Evolutionary conservation across 2,113 vertebrate species (phyloP), one percentile per base, ranked within the genome.

Genomic region (Propithecus coquereli): DNA sequence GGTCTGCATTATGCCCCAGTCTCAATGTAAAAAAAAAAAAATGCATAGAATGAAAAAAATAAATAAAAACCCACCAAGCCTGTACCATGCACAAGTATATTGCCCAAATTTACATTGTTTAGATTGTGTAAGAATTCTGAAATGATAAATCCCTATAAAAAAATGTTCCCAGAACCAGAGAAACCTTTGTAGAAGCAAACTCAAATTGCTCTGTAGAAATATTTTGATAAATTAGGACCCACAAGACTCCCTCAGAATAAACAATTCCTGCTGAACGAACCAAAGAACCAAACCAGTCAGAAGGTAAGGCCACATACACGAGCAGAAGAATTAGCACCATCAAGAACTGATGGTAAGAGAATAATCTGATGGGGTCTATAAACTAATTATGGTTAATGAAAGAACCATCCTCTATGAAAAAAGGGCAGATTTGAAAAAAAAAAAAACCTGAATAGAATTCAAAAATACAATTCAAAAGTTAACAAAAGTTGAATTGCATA

Each of bases 51-150:
- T 89, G 22, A 45, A 63, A 37, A 70, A 47, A 70, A 54, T 27
- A 37, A 37, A 74, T 0, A 17, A 54, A 83, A 81, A 63, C 27
- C 25, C 14, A 80, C 30, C 61, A 83, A 92, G 68, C 23, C 11
- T 52, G 2, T 76, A 65, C 9, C 14, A 57, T 66, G 25, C 8
- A 91, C 5, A 91, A 73, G 47, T 25, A 0, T 50, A 40, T 57
- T 54, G 50, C 12, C 32, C 70, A 90, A 65, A 96, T 63, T 84
- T 83, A 93, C 50, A 82, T 34, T 95, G 45, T 59, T 89, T 95
- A 91, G 14, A 52, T 17, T 70, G n/a, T 65, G 20, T 22, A 95
- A 92, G n/a, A 92, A 90, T 76, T 50, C 16, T 34, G 30, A 83
- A 22, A 11, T 87, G 68, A 88, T 54, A 88, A 63, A 70, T 80